Evolutionary conservation across 2,888 invertebrate species (phyloP).

Genomic region (Uropetala carovei): DNA sequence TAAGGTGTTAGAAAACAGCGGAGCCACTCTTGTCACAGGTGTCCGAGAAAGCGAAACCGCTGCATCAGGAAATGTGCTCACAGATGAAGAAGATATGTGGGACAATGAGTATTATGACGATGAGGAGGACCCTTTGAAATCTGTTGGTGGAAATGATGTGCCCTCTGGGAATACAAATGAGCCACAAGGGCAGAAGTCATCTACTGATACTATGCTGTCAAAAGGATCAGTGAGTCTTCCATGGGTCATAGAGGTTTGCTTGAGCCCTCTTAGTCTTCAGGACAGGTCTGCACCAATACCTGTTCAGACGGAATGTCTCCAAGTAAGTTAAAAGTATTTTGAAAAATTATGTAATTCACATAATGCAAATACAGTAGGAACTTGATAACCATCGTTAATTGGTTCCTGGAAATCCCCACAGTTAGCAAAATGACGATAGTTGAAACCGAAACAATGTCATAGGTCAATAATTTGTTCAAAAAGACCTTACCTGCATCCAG

Average conservation of each 20-base stretch:
- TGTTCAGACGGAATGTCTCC: slow-evolving; percentile 51
- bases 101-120: slow-evolving; percentile 57
- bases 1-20: neutral
- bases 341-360: too few relatives aligned
- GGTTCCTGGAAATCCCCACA: too few relatives aligned
- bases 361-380: too few relatives aligned
- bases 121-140: slow-evolving; percentile 39
- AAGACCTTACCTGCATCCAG: too few relatives aligned
- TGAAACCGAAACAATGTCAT: too few relatives aligned
- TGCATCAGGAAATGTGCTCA: neutral
- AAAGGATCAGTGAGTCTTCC: slow-evolving; percentile 9
- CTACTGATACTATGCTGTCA: neutral
- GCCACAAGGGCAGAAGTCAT: neutral
- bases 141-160: neutral
- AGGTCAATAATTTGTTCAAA: too few relatives aligned
- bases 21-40: neutral
- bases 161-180: neutral
- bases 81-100: slow-evolving; percentile 36
- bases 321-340: slow-evolving; percentile 2
- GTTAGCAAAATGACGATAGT: too few relatives aligned
- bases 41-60: neutral
- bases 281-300: slow-evolving; percentile 30
- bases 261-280: neutral
- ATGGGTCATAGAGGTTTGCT: slow-evolving; percentile 51
- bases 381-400: too few relatives aligned